These are phyloP conservation scores for Leptatherina wallacei DNA, from an alignment of 2,797 vertebrate genomes.

Conservation along the genomic window DNA sequence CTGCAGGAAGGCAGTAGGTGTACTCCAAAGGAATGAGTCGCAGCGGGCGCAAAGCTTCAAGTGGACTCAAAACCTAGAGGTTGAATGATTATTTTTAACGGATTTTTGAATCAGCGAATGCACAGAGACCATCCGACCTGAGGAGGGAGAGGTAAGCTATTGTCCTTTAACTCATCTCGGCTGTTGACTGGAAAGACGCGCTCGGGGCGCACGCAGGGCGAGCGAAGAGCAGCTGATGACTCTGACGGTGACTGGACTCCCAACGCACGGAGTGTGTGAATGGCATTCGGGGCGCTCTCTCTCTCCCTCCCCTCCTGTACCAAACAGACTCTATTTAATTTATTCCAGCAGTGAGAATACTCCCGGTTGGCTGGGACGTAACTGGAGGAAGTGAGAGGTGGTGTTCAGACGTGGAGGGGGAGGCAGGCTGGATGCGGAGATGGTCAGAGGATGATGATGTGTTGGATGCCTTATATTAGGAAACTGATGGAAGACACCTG, in stretches of 20 bases:
- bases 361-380: constrained; percentile 78
- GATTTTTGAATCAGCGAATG: not conserved
- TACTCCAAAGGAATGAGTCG: constrained; percentile 48
- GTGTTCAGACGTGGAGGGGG: constrained; percentile 23
- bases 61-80: constrained; percentile 23
- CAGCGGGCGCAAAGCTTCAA: constrained; percentile 7
- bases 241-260: constrained; percentile 47
- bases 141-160: constrained; percentile 1
- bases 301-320: constrained; percentile 23
- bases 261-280: constrained; percentile 68
- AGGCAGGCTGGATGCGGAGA: constrained; percentile 25
- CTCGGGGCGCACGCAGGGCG: constrained; percentile 54
- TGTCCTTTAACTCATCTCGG: constrained; percentile 44
- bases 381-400: constrained; percentile 67
- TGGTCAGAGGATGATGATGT: constrained; percentile 47
- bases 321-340: constrained; percentile 65
- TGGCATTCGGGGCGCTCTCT: constrained; percentile 38
- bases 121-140: not conserved
- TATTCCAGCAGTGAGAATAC: constrained; percentile 76
- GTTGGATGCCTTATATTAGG: constrained; percentile 36
- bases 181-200: constrained; percentile 38
- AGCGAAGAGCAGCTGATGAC: constrained; percentile 32
- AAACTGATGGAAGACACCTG: constrained; percentile 36
- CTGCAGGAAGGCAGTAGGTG: constrained; percentile 36
- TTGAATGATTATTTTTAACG: not conserved